Evolutionary conservation across 2,113 vertebrate species (phyloP), one percentile per base, ranked within the genome.

Genomic region (Phylloscopus whistleri): DNA sequence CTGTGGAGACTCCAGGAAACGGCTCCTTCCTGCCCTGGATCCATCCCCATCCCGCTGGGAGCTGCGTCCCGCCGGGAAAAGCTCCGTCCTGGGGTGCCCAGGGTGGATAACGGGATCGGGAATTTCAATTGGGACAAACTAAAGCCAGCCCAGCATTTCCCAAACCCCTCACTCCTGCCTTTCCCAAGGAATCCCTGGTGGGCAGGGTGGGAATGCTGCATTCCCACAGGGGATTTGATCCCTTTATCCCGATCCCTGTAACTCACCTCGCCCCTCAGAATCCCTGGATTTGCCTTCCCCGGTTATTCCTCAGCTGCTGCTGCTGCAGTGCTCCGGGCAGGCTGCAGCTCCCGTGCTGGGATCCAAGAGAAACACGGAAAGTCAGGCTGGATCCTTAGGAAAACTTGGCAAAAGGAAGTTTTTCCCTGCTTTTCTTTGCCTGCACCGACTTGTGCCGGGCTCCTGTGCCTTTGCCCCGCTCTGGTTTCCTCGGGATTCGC

Each of bases 331-430:
- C 58, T 75, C 56, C 0, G 23, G 31, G 52, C 76, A 10, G 27
- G 94, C 87, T 78, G 89, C 91, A 68, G 75, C 77, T 95, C 46
- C 92, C 67, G 66, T 35, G 64, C 79, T 27, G 76, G 84, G 82
- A 59, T 96, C 96, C 96, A 96, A 97, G 88, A 21, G 91, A 95
- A 97, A 97, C 95, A 96, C 49, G 10, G 86, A 15, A 68, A 84
- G 41, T 76, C 77, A 56, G 53, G 20, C 84, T 10, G 62, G 70
- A 90, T 90, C 87, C 91, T 95, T 26, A 46, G 41, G 94, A 81
- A 93, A 63, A 59, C 52, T 85, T 84, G 83, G 92, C 46, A 77
- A 70, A 72, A 78, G n/a, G n/a, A 7, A 58, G 49, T 35, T 66
- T 56, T 35, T 8, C 52, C 44, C 33, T 43, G 22, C 8, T 49